Conservation (phyloP, 1,140 invertebrate species). For the Leptoteleia sp. region DNA sequence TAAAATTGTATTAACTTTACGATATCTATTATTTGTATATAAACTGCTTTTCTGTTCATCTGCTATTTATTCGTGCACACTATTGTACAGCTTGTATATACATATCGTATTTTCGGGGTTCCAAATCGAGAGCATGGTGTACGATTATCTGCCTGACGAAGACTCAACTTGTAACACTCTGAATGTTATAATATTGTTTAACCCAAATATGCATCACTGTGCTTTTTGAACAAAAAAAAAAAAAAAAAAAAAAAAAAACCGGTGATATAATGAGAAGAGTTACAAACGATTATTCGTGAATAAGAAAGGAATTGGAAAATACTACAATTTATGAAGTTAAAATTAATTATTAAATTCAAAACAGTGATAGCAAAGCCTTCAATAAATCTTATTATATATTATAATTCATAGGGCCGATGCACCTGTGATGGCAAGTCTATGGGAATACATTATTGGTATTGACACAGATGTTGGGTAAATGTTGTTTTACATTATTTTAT, state of each 20-base stretch:
- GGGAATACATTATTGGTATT: constrained; percentile 93
- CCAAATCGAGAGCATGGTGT: constrained; percentile 53
- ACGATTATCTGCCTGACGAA: constrained; percentile 35
- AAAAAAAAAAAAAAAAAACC: not conserved
- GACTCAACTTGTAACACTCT: constrained; percentile 31
- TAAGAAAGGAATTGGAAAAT: too few species aligned
- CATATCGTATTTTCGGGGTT: constrained; percentile 39
- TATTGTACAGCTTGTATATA: constrained; percentile 53
- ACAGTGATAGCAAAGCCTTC: constrained; percentile 28
- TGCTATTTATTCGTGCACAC: constrained; percentile 51
- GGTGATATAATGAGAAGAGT: constrained; percentile 2
- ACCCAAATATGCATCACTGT: constrained; percentile 32
- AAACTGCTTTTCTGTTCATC: constrained; percentile 53
- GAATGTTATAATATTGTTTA: constrained; percentile 21
- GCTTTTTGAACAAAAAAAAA: constrained; percentile 9
- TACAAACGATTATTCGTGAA: too few species aligned
- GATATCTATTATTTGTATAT: constrained; percentile 33
- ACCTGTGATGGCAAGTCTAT: constrained; percentile 95
- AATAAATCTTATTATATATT: constrained; percentile 69
- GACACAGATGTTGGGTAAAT: constrained; percentile 90
- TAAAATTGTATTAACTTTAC: constrained; percentile 44
- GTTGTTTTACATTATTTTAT: constrained; percentile 59
- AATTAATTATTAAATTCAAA: constrained; percentile 10
- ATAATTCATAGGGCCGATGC: constrained; percentile 93
- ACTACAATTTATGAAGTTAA: constrained; percentile 71